Evolutionary conservation across 2,888 invertebrate species (phyloP).

Genomic region (Apotomis turbidana): DNA sequence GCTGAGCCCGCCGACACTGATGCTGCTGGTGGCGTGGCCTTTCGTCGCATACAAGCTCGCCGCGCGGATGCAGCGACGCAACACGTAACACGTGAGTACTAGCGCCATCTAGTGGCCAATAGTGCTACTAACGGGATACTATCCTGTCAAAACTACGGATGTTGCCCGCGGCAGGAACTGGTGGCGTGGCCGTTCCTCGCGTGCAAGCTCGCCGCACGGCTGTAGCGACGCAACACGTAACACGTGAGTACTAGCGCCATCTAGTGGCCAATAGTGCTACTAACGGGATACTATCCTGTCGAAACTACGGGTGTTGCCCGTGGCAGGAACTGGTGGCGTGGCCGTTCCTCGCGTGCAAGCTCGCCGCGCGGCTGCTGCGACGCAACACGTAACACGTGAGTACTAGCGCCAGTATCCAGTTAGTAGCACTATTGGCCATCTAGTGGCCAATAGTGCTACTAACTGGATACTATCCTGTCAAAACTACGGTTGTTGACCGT

Average conservation of each 20-base stretch:
- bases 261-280: background rate
- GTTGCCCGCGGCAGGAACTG: slow-evolving; percentile 86
- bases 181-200: slow-evolving; percentile 87
- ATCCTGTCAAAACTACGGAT: slow-evolving; percentile 64
- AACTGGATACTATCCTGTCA: too few species aligned
- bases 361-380: slow-evolving; percentile 56
- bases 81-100: slow-evolving; percentile 49
- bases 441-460: background rate
- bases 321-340: slow-evolving; percentile 86
- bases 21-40: slow-evolving; percentile 87
- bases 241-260: slow-evolving; percentile 43
- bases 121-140: background rate
- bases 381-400: slow-evolving; percentile 48
- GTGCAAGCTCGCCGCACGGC: slow-evolving; percentile 61
- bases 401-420: too few species aligned
- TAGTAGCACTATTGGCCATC: too few species aligned
- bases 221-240: slow-evolving; percentile 50
- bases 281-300: slow-evolving; percentile 38
- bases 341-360: slow-evolving; percentile 85
- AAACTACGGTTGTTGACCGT: too few species aligned
- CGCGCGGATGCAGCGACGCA: slow-evolving; percentile 50
- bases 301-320: slow-evolving; percentile 84
- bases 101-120: background rate
- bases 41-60: slow-evolving; percentile 80
- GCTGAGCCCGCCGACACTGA: slow-evolving; percentile 80